Evolutionary conservation across 2,888 invertebrate genomes (phyloP).

Genomic region (Acleris holmiana): DNA sequence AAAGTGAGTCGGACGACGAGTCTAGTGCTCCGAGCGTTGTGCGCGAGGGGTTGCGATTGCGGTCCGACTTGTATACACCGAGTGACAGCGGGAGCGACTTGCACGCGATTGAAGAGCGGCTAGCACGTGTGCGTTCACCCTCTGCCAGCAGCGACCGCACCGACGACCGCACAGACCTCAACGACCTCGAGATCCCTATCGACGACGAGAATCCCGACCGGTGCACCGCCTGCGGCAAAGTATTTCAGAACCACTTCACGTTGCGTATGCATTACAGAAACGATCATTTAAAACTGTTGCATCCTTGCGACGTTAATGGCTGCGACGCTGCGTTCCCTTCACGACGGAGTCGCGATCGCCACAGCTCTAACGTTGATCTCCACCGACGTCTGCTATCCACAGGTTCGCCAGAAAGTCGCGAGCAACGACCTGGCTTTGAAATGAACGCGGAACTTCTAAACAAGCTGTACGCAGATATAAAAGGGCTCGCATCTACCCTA

Average conservation of each 20-base stretch:
- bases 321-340: constrained; percentile 97
- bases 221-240: constrained; percentile 94
- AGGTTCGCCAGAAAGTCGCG: constrained; percentile 77
- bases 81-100: constrained; percentile 80
- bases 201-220: constrained; percentile 94
- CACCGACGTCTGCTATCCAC: constrained; percentile 81
- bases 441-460: constrained; percentile 93
- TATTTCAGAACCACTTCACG: constrained; percentile 95
- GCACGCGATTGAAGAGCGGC: constrained; percentile 78
- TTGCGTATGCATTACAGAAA: constrained; percentile 96
- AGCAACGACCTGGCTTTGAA: constrained; percentile 82
- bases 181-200: constrained; percentile 90
- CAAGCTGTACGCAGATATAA: constrained; percentile 91
- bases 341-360: constrained; percentile 87
- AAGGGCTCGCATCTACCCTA: constrained; percentile 83
- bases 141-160: constrained; percentile 76
- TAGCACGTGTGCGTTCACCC: constrained; percentile 80
- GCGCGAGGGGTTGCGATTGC: constrained; percentile 75
- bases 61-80: constrained; percentile 79
- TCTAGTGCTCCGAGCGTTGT: constrained; percentile 79
- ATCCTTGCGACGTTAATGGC: constrained; percentile 94
- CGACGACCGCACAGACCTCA: constrained; percentile 71
- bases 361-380: constrained; percentile 83
- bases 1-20: constrained; percentile 81
- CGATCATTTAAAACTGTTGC: constrained; percentile 95